Conservation (phyloP, 2,888 invertebrate genomes). For the Ectemnius lituratus region DNA sequence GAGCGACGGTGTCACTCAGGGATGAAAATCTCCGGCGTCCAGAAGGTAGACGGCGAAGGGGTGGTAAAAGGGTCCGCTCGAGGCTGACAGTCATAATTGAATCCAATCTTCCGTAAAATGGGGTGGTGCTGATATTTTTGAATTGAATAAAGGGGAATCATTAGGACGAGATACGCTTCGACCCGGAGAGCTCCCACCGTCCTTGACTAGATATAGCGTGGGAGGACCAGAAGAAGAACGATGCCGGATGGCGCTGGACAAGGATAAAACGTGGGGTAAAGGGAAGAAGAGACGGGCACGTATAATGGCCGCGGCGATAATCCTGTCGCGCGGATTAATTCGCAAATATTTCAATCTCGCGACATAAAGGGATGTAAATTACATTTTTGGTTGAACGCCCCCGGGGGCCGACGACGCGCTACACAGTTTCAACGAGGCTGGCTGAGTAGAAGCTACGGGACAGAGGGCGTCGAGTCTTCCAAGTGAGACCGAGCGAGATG, state of each 20-base stretch:
- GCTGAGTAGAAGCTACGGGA: conserved; percentile 39
- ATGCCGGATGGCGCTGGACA: conserved; percentile 30
- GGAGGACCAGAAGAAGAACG: conserved; percentile 39
- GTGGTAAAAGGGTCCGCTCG: conserved; percentile 29
- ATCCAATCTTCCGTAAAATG: conserved; percentile 67
- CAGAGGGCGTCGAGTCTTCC: conserved; percentile 22
- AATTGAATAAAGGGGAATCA: conserved; percentile 67
- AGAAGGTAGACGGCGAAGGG: not conserved
- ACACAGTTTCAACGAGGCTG: conserved; percentile 51
- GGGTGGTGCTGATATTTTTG: conserved; percentile 65
- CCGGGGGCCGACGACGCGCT: conserved; percentile 48
- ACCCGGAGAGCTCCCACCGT: conserved; percentile 20
- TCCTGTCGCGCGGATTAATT: conserved; percentile 75
- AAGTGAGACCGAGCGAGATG: conserved; percentile 17
- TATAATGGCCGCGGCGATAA: conserved; percentile 70
- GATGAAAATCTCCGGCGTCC: conserved; percentile 4
- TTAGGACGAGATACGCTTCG: conserved; percentile 56
- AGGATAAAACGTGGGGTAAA: conserved; percentile 21
- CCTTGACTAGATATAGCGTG: conserved; percentile 21
- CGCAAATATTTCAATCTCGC: conserved; percentile 77
- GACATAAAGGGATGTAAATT: conserved; percentile 78
- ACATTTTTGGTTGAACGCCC: conserved; percentile 77
- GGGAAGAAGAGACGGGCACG: conserved; percentile 46
- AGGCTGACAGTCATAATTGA: conserved; percentile 59
- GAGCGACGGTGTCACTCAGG: conserved; percentile 7